A percentile compares a stretch with the other conserved stretches of the same genome.
Conservation (phyloP, 2,888 invertebrate species). For the Phyllotreta cruciferae region DNA sequence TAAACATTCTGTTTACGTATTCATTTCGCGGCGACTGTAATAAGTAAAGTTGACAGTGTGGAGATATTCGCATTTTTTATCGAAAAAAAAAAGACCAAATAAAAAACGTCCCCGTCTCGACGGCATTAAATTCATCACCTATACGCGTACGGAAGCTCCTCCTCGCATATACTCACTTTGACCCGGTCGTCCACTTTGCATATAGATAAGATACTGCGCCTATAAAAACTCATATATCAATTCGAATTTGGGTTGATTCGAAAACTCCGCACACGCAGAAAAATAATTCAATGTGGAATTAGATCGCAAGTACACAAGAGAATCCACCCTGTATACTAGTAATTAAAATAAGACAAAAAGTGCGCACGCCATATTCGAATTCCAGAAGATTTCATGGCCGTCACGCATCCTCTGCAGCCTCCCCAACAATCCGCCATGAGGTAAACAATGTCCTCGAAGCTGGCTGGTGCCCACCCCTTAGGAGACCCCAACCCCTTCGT, state of each 20-base stretch:
- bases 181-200: slow-evolving; percentile 17
- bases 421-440: slow-evolving; percentile 9
- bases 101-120: slow-evolving; percentile 29
- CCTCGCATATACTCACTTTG: slow-evolving; percentile 10
- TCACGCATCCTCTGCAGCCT: neutral
- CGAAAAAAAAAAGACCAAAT: slow-evolving; percentile 33
- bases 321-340: too few species aligned
- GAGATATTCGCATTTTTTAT: slow-evolving; percentile 40
- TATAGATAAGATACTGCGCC: slow-evolving; percentile 12
- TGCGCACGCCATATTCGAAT: neutral
- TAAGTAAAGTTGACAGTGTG: slow-evolving; percentile 40
- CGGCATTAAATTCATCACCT: slow-evolving; percentile 27
- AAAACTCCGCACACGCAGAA: too few species aligned
- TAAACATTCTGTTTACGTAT: slow-evolving; percentile 35
- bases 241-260: neutral
- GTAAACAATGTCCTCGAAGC: slow-evolving; percentile 8
- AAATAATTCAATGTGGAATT: too few species aligned
- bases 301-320: too few species aligned
- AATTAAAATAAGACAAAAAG: too few species aligned
- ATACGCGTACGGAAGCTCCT: slow-evolving; percentile 11
- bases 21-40: slow-evolving; percentile 30
- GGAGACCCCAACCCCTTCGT: slow-evolving; percentile 8
- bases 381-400: neutral
- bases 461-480: slow-evolving; percentile 7
- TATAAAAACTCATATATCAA: slow-evolving; percentile 7